These are phyloP conservation scores for Nylanderia fulva DNA, from an alignment of 1,140 invertebrate genomes.

Conservation along the genomic window DNA sequence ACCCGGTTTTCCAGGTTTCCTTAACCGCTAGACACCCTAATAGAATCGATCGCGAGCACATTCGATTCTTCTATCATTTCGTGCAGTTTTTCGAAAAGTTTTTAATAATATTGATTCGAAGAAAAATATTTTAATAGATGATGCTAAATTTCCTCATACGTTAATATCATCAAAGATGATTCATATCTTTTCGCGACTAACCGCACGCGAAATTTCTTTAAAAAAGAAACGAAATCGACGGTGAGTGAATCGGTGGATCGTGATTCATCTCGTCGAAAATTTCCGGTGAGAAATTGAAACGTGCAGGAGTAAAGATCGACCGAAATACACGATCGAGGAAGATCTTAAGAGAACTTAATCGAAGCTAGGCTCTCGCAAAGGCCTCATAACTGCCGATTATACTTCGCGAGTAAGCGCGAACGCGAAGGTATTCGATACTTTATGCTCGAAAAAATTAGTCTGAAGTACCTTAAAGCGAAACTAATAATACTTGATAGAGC, in stretches of 20 bases:
- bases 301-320: background rate
- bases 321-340: background rate
- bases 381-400: slow-evolving; percentile 17
- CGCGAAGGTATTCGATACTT: slow-evolving; percentile 2
- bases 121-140: too few species aligned
- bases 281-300: slow-evolving; percentile 4
- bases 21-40: too few species aligned
- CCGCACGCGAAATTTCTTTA: background rate
- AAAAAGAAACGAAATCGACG: slow-evolving; percentile 19
- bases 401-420: background rate
- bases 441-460: slow-evolving; percentile 21
- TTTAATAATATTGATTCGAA: background rate
- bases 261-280: slow-evolving; percentile 34
- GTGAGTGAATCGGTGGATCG: slow-evolving; percentile 21
- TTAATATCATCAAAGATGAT: slow-evolving; percentile 16
- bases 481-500: slow-evolving; percentile 36
- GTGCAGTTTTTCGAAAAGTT: background rate
- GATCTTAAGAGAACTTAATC: background rate
- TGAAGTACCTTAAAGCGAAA: slow-evolving; percentile 5
- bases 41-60: too few species aligned
- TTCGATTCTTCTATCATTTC: background rate
- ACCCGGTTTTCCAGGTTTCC: too few species aligned
- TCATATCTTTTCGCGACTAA: slow-evolving; percentile 9
- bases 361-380: background rate
- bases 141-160: background rate